Evolutionary conservation across 2,888 invertebrate genomes (phyloP).

Genomic region (Stenolophus ochropezus): DNA sequence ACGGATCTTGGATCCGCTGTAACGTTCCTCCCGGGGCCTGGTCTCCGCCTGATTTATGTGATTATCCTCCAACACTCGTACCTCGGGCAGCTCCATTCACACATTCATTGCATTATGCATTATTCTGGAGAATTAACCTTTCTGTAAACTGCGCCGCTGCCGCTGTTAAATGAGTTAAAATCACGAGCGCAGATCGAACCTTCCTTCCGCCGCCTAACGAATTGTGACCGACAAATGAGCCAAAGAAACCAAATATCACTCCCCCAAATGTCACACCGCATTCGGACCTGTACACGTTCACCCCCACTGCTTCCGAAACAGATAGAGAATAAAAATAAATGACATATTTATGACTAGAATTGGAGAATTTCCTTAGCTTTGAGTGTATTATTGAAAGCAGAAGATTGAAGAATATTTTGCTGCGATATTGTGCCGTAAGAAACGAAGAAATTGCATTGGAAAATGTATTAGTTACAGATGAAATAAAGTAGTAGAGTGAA

Average conservation of each 20-base stretch:
- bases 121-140: conserved; percentile 60
- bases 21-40: conserved; percentile 6
- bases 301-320: background rate
- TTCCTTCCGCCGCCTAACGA: conserved; percentile 45
- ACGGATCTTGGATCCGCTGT: background rate
- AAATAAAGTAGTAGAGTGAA: background rate
- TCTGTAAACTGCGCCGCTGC: conserved; percentile 53
- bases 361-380: no score
- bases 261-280: conserved; percentile 17
- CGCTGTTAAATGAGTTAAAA: conserved; percentile 59
- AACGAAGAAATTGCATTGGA: background rate
- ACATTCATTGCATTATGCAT: conserved; percentile 61
- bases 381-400: no score
- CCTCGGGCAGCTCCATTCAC: conserved; percentile 59
- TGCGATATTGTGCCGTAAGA: background rate
- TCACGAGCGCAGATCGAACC: conserved; percentile 42
- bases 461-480: background rate
- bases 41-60: conserved; percentile 58
- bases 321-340: no score
- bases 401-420: no score
- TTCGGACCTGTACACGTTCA: background rate
- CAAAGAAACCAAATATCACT: conserved; percentile 49
- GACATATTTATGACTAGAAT: no score
- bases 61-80: conserved; percentile 60
- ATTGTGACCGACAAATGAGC: conserved; percentile 40